These are phyloP conservation scores for Leptinotarsa texana DNA, from an alignment of 1,140 invertebrate species.

Conservation along the genomic window DNA sequence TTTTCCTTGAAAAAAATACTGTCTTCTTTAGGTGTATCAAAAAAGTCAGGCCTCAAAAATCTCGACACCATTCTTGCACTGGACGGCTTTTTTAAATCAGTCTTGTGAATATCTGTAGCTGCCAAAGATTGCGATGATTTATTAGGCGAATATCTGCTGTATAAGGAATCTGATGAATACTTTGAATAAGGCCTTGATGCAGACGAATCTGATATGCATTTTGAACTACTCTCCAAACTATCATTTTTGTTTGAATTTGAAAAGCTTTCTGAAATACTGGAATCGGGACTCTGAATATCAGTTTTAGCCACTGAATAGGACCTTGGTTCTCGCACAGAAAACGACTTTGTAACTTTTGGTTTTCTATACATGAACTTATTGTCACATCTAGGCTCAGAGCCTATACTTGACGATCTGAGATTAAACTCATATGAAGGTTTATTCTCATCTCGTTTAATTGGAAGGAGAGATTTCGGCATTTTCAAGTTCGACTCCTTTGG, in stretches of 20 bases:
- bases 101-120: constrained; percentile 35
- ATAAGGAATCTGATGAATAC: constrained; percentile 34
- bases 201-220: constrained; percentile 32
- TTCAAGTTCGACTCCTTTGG: constrained; percentile 22
- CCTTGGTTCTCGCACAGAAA: constrained; percentile 41
- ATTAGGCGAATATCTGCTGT: constrained; percentile 33
- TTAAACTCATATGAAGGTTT: constrained; percentile 37
- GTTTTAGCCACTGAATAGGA: constrained; percentile 29
- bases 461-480: constrained; percentile 37
- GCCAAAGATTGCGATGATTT: constrained; percentile 30
- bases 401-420: constrained; percentile 38
- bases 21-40: constrained; percentile 72
- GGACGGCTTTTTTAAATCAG: constrained; percentile 43
- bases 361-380: constrained; percentile 33
- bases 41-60: constrained; percentile 78
- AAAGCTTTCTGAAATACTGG: constrained; percentile 48
- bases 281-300: constrained; percentile 47
- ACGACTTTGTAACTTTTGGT: constrained; percentile 39
- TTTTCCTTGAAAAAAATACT: constrained; percentile 71
- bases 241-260: constrained; percentile 39
- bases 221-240: constrained; percentile 34
- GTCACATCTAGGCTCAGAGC: constrained; percentile 36
- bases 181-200: constrained; percentile 42
- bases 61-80: constrained; percentile 64
- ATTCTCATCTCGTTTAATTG: constrained; percentile 38